Evolutionary conservation across 2,888 invertebrate genomes (phyloP).

Genomic region (Metalampra italica): DNA sequence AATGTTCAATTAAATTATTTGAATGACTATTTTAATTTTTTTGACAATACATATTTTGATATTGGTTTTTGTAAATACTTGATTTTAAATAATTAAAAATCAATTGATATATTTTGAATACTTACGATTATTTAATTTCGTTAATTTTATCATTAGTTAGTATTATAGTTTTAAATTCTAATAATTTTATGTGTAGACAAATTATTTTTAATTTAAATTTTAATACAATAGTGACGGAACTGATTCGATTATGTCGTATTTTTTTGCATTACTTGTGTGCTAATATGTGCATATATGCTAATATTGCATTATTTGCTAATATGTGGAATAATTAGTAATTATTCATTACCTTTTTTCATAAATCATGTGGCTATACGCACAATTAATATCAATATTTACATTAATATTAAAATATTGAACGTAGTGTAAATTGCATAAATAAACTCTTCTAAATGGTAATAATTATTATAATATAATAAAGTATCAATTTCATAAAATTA

Average conservation of each 20-base stretch:
- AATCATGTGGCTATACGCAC: constrained; percentile 23
- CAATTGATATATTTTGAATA: constrained; percentile 9
- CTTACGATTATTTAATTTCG: background rate
- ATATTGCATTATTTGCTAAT: constrained; percentile 19
- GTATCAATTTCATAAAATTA: background rate
- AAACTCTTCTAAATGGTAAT: background rate
- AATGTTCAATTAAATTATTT: constrained; percentile 14
- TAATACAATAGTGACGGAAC: constrained; percentile 38
- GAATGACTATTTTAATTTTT: constrained; percentile 1
- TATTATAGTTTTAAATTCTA: too few species aligned
- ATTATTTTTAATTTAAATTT: constrained; percentile 20
- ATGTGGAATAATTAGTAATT: too few species aligned
- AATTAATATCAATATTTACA: constrained; percentile 20
- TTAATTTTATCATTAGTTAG: background rate
- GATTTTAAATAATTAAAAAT: constrained; percentile 11
- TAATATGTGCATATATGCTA: constrained; percentile 26
- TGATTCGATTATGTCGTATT: constrained; percentile 42
- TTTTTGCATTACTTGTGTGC: constrained; percentile 29
- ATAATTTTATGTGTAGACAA: background rate
- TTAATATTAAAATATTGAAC: constrained; percentile 1
- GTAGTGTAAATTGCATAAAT: constrained; percentile 3
- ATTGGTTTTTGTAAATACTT: constrained; percentile 15
- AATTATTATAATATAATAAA: background rate
- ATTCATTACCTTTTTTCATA: too few species aligned
- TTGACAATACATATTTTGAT: constrained; percentile 8